Conservation (phyloP, 2,113 vertebrate genomes). For the Meles meles region DNA sequence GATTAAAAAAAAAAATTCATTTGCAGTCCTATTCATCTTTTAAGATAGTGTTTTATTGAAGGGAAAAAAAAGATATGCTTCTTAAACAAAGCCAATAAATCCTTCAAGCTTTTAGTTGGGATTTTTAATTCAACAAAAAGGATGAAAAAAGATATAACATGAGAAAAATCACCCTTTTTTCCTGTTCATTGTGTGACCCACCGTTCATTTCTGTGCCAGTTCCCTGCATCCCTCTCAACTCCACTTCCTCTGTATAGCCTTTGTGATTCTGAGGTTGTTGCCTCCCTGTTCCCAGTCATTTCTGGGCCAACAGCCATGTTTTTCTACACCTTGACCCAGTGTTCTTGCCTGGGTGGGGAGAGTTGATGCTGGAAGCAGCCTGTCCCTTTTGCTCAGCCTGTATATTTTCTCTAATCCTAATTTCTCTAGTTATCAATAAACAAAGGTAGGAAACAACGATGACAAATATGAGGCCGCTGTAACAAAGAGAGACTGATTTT, state of each 20-base stretch:
- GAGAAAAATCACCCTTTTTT: neutral
- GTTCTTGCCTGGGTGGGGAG: neutral
- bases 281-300: neutral
- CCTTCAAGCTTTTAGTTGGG: neutral
- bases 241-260: neutral
- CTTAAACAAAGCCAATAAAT: neutral
- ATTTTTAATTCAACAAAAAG: slow-evolving; percentile 22
- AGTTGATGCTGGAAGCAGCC: neutral
- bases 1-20: neutral
- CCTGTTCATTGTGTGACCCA: neutral
- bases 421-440: neutral
- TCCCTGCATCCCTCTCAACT: neutral
- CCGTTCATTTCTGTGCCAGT: neutral
- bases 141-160: neutral
- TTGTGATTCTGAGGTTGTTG: neutral
- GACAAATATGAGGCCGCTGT: neutral
- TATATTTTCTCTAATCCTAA: neutral
- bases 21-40: slow-evolving; percentile 25
- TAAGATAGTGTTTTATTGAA: neutral
- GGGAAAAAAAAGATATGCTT: neutral
- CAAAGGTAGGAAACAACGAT: neutral
- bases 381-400: neutral
- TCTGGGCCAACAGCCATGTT: neutral
- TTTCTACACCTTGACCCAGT: neutral
- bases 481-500: neutral